Evolutionary conservation across 1,140 invertebrate genomes (phyloP).

Genomic region (Alviniconcha marisindica): DNA sequence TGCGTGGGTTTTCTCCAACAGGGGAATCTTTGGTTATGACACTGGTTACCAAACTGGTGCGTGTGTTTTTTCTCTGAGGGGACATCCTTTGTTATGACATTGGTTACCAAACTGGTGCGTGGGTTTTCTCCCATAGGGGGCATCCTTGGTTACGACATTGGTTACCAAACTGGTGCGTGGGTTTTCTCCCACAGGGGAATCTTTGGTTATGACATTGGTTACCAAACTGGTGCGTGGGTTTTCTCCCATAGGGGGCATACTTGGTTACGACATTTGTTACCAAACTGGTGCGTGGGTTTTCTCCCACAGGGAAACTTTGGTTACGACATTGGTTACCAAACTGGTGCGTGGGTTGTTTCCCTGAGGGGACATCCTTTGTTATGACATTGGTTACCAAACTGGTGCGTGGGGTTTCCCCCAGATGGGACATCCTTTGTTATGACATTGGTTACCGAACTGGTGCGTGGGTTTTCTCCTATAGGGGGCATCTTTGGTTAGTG

Average conservation of each 20-base stretch:
- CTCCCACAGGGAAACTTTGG: no score
- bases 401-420: no score
- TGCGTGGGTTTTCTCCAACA: conserved; percentile 86
- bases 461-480: no score
- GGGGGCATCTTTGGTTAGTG: conserved; percentile 94
- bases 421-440: conserved; percentile 94
- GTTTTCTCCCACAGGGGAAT: no score
- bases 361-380: conserved; percentile 94
- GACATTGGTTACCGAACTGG: conserved; percentile 94
- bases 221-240: no score
- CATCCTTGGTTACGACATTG: conserved; percentile 94
- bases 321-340: no score
- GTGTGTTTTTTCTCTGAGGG: no score
- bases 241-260: no score
- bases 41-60: conserved; percentile 91
- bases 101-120: no score
- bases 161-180: conserved; percentile 89
- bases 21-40: conserved; percentile 92
- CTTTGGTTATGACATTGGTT: conserved; percentile 95
- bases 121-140: conserved; percentile 91
- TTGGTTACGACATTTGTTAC: no score
- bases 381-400: conserved; percentile 93
- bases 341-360: conserved; percentile 83
- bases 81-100: conserved; percentile 94
- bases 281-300: no score